Evolutionary conservation across 2,797 vertebrate species (phyloP).

Genomic region (Lepilemur septentrionalis): DNA sequence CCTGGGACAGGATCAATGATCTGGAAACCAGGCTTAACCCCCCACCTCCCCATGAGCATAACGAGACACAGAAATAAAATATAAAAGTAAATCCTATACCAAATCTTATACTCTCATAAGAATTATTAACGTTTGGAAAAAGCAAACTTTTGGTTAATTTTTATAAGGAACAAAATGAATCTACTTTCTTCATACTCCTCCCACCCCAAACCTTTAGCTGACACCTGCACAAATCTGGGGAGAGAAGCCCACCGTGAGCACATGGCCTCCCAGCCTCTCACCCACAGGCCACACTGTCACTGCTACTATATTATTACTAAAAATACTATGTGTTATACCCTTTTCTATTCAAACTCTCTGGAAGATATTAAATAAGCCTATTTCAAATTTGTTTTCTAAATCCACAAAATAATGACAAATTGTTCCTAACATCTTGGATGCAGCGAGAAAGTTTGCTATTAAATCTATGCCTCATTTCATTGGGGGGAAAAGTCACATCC

Average conservation of each 20-base stretch:
- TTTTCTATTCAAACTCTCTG: background rate
- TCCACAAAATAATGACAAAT: background rate
- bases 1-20: background rate
- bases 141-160: background rate
- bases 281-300: background rate
- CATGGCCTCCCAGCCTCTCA: background rate
- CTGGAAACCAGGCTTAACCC: background rate
- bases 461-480: background rate
- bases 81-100: background rate
- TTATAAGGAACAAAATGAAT: background rate
- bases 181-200: background rate
- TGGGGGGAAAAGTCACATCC: background rate
- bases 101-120: background rate
- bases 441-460: background rate
- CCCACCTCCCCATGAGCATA: background rate
- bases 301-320: background rate
- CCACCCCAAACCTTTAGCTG: background rate
- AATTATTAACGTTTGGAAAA: background rate
- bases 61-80: background rate
- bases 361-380: background rate
- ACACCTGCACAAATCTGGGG: background rate
- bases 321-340: background rate
- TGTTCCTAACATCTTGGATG: background rate
- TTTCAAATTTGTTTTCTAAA: too few relatives aligned
- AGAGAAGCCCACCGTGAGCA: background rate